A percentile compares a stretch with the other conserved stretches of the same genome.
Evolutionary conservation across 1,140 invertebrate genomes (phyloP).

Genomic region (Drosophila sturtevanti): DNA sequence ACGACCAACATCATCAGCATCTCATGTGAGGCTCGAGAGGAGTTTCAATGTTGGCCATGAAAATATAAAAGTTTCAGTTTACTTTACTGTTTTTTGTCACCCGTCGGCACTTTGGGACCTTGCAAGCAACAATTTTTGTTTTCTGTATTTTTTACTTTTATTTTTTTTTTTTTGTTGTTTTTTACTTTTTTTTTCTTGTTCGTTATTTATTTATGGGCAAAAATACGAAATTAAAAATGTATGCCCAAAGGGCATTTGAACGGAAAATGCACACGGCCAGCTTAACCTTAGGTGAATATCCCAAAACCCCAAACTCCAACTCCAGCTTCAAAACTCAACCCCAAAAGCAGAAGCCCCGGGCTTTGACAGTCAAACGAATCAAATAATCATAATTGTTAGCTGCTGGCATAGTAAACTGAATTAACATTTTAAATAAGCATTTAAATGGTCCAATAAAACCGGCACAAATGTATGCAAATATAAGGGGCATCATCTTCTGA

Average conservation of each 20-base stretch:
- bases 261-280: slow-evolving; percentile 30
- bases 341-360: slow-evolving; percentile 8
- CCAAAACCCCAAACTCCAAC: neutral
- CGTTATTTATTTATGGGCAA: slow-evolving; percentile 67
- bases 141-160: neutral
- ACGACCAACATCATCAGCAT: slow-evolving; percentile 1
- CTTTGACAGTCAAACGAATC: slow-evolving; percentile 29
- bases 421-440: slow-evolving; percentile 65
- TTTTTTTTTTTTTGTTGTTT: neutral
- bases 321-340: neutral
- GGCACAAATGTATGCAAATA: slow-evolving; percentile 36
- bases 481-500: neutral
- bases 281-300: neutral
- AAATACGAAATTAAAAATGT: slow-evolving; percentile 74
- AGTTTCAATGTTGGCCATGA: neutral
- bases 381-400: slow-evolving; percentile 66
- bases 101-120: slow-evolving; percentile 12
- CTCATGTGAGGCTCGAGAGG: neutral
- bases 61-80: neutral
- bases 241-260: slow-evolving; percentile 55
- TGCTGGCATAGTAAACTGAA: slow-evolving; percentile 42
- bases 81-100: slow-evolving; percentile 8
- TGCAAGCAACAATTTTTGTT: neutral
- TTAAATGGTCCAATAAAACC: slow-evolving; percentile 4
- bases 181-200: slow-evolving; percentile 30